These are phyloP conservation scores for Vannuccia rotundouncinata DNA, from an alignment of 2,888 invertebrate species.

Conservation along the genomic window DNA sequence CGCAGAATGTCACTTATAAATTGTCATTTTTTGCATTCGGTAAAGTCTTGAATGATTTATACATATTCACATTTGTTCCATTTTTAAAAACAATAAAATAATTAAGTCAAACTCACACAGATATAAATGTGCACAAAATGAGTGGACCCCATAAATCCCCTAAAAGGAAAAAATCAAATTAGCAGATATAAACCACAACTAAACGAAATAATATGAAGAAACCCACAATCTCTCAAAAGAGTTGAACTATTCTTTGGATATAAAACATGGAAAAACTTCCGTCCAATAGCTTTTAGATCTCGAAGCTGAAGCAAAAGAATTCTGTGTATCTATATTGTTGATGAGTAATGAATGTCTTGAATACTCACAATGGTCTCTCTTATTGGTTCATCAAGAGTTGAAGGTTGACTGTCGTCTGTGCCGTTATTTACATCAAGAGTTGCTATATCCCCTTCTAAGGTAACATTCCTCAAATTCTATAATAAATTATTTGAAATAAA, in stretches of 20 bases:
- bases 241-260: slow-evolving; percentile 85
- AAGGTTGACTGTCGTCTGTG: not conserved
- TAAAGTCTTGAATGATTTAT: too few relatives aligned
- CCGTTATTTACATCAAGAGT: not conserved
- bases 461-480: not conserved
- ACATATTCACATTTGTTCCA: too few relatives aligned
- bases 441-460: not conserved
- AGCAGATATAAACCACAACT: too few relatives aligned
- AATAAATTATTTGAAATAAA: not conserved
- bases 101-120: slow-evolving; percentile 65
- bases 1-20: too few relatives aligned
- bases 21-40: too few relatives aligned
- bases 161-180: slow-evolving; percentile 44
- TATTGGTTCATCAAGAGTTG: not conserved
- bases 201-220: too few relatives aligned
- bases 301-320: not conserved
- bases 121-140: slow-evolving; percentile 88
- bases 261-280: slow-evolving; percentile 68
- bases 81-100: too few relatives aligned
- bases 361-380: not conserved
- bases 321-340: too few relatives aligned
- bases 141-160: slow-evolving; percentile 98
- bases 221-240: slow-evolving; percentile 86
- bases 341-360: too few relatives aligned
- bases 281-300: not conserved